Evolutionary conservation across 2,797 vertebrate species (phyloP).

Genomic region (Crocidura indochinensis): DNA sequence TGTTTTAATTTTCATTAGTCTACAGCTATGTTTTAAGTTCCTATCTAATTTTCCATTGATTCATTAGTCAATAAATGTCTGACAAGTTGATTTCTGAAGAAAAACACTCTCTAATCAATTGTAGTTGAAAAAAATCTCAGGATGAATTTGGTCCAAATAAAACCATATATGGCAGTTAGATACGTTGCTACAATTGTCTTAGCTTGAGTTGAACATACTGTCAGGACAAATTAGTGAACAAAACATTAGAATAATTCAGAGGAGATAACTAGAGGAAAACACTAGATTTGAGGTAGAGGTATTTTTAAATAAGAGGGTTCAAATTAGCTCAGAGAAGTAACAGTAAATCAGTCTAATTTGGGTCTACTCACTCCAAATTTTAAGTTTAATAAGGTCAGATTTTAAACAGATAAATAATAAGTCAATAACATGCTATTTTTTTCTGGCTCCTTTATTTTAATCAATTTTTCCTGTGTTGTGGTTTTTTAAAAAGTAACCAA

Average conservation of each 20-base stretch:
- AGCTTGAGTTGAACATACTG: background rate
- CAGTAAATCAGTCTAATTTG: background rate
- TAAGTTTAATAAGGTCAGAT: background rate
- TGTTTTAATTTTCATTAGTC: no score
- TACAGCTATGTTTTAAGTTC: no score
- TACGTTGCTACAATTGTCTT: background rate
- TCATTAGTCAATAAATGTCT: no score
- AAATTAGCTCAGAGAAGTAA: background rate
- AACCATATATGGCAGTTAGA: background rate
- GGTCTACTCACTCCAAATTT: no score
- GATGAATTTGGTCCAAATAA: conserved; percentile 1
- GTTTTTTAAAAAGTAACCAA: background rate
- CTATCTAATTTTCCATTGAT: no score
- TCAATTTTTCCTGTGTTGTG: background rate
- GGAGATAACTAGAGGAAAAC: background rate
- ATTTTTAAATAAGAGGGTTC: background rate
- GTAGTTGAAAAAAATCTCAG: background rate
- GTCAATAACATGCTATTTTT: background rate
- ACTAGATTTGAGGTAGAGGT: background rate
- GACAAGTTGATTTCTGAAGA: no score
- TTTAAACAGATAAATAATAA: background rate
- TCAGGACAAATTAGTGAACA: background rate
- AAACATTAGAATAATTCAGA: background rate
- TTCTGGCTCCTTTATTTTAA: background rate
- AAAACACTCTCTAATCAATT: background rate